Base-by-base conservation (phyloP, 2,797 vertebrate species). In the Gambelia wislizenii region DNA sequence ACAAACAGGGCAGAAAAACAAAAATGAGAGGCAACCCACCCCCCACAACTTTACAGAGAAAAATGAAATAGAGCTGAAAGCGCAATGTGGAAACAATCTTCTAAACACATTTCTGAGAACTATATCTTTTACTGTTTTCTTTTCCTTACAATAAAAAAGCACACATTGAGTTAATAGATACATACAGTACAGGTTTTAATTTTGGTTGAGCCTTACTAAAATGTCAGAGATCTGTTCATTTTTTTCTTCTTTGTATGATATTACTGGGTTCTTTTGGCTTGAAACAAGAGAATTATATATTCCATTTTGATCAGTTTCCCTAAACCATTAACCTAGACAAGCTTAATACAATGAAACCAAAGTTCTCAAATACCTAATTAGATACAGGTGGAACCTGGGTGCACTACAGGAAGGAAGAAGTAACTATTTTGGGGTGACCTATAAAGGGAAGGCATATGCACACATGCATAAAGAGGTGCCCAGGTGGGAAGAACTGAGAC, bases 311-410 rank as follows among this genome's bases (percentile, higher is more conserved):
- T 94, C 92, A 82, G 85, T 74, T 95, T 93, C 92, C 92, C 92
- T 87, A 92, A 93, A 91, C 86, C 93, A 88, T 91, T 94, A 91
- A 80, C 89, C 91, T 92, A 93, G 89, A 90, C 90, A 61, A 90
- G 93, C 0, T 2, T 94, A 94, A 92, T 80, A 94, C 84, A 94
- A 93, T 92, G 56, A 82, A 94, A 93, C 75, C 67, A 88, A 94
- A 89, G 91, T 96, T 94, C 94, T 95, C 93, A 93, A 94, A 69
- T 92, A 95, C 81, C 87, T 94, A 93, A 94, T 94, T 94, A 94
- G 94, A 93, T 89, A 94, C 91, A 94, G 87, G 88, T 94, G 93
- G 91, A 94, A 89, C 80, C 92, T 92, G 77, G 83, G 89, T 89
- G 87, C 93, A 85, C 85, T 59, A 89, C 0, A 1, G 72, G 72